Percentiles rank a stretch among this genome's conserved stretches.
phyloP scores from a whole-genome alignment of 2,797 vertebrate species.

The Linurgus olivaceus region DNA sequence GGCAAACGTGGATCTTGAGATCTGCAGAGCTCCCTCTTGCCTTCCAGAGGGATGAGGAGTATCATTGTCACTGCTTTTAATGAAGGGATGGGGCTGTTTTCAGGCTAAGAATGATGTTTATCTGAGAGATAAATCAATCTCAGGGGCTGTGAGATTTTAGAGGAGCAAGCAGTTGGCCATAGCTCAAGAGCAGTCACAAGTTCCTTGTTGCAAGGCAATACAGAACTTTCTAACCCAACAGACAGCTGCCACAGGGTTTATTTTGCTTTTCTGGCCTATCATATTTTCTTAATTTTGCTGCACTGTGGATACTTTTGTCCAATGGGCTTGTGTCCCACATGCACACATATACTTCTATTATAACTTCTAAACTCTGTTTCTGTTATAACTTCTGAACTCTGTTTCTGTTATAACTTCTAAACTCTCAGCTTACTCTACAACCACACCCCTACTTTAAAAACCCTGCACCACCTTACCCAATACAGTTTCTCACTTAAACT shows the following conservation, averaged over 20 bases:
- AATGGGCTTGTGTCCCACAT: background rate
- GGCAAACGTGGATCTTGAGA: accelerated
- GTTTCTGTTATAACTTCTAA: background rate
- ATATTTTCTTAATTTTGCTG: background rate
- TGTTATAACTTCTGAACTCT: background rate
- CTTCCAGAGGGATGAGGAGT: accelerated
- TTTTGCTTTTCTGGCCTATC: background rate
- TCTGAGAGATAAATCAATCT: background rate
- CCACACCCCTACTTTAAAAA: background rate
- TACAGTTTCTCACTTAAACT: background rate
- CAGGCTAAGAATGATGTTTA: background rate
- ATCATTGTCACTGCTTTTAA: background rate
- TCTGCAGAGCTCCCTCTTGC: background rate
- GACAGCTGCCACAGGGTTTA: background rate
- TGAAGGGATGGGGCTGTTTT: background rate
- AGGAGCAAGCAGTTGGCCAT: background rate
- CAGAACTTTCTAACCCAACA: background rate
- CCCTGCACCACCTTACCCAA: background rate
- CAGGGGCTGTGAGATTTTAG: background rate
- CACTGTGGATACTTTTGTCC: background rate
- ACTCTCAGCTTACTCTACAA: background rate
- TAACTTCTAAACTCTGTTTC: background rate
- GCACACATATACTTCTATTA: background rate
- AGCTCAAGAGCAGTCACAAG: background rate
- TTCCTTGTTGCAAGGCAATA: background rate